A percentile compares a stretch with the other conserved stretches of the same genome.
Conservation (phyloP, 2,797 vertebrate genomes). For the Allobates femoralis region DNA sequence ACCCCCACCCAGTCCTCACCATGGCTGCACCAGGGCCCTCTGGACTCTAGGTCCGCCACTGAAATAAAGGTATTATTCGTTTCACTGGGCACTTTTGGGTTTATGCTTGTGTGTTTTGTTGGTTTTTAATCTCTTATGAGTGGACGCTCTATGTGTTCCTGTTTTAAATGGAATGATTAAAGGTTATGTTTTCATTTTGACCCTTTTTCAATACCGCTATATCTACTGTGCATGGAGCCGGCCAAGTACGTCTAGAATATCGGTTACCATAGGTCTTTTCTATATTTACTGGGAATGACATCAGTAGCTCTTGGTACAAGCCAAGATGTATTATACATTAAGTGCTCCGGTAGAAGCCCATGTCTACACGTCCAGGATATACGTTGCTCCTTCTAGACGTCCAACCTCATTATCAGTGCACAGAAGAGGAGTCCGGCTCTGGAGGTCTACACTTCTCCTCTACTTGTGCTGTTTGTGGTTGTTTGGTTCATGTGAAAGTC, state of each 20-base stretch:
- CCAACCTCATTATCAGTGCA: constrained; percentile 1
- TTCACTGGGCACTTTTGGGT: too few relatives aligned
- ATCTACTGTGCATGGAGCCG: not conserved
- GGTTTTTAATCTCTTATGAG: too few relatives aligned
- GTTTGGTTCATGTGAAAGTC: constrained; percentile 51
- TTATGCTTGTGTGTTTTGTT: too few relatives aligned
- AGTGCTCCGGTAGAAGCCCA: not conserved
- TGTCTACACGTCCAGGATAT: not conserved
- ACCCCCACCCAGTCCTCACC: too few relatives aligned
- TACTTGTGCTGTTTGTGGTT: constrained; percentile 29
- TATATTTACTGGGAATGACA: not conserved
- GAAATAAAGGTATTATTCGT: too few relatives aligned
- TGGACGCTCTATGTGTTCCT: too few relatives aligned
- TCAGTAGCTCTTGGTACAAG: not conserved
- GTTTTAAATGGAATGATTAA: too few relatives aligned
- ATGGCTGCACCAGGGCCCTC: too few relatives aligned
- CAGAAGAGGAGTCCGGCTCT: not conserved
- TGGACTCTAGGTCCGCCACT: too few relatives aligned
- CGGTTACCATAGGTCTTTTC: not conserved
- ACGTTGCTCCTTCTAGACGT: not conserved
- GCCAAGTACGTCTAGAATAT: not conserved
- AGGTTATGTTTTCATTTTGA: too few relatives aligned
- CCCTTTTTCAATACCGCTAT: too few relatives aligned
- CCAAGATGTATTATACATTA: not conserved
- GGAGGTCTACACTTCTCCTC: not conserved